Evolutionary conservation across 2,888 invertebrate species (phyloP).

Genomic region (Drosophila macrospina): DNA sequence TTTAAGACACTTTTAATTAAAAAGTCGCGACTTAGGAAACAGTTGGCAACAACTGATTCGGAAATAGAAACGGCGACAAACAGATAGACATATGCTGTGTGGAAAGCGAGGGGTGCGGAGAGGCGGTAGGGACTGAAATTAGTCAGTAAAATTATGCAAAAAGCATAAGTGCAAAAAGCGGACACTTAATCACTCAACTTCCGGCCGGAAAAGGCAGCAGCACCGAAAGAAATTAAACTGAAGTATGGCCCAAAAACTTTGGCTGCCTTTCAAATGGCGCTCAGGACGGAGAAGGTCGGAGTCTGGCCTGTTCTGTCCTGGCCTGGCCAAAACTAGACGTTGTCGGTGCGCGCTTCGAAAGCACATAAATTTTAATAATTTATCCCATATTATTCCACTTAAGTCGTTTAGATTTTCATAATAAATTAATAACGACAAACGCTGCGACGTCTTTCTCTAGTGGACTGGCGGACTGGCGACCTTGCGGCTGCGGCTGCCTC

Average conservation of each 20-base stretch:
- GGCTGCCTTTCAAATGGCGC: conserved; percentile 68
- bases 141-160: conserved; percentile 68
- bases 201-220: conserved; percentile 62
- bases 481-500: conserved; percentile 37
- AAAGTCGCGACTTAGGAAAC: conserved; percentile 43
- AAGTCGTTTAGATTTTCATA: conserved; percentile 85
- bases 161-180: conserved; percentile 78
- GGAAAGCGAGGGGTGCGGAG: neutral
- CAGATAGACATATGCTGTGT: conserved; percentile 21
- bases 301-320: too few species aligned
- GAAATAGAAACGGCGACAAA: conserved; percentile 3
- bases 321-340: conserved; percentile 9
- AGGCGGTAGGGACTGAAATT: conserved; percentile 49
- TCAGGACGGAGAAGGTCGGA: conserved; percentile 18
- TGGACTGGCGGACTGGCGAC: conserved; percentile 44
- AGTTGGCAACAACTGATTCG: conserved; percentile 5
- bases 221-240: conserved; percentile 76
- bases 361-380: conserved; percentile 85
- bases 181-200: conserved; percentile 79
- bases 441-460: conserved; percentile 42
- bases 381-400: conserved; percentile 85
- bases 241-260: conserved; percentile 72
- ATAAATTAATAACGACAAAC: conserved; percentile 83
- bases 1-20: conserved; percentile 63
- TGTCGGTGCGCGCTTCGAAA: conserved; percentile 61